Conservation (phyloP, 2,888 invertebrate genomes). For the Conus canariensis region DNA sequence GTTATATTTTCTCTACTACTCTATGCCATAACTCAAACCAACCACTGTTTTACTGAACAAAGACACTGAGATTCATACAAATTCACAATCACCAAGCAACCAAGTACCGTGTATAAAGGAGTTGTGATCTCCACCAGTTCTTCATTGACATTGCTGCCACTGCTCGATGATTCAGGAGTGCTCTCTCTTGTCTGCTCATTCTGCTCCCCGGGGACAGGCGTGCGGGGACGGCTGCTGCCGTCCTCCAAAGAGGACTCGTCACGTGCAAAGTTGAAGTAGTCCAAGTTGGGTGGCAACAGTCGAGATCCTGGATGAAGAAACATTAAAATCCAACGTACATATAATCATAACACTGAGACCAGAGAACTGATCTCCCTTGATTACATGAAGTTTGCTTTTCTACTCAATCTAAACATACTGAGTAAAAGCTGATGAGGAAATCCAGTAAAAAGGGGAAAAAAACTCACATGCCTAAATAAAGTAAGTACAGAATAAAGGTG, state of each 20-base stretch:
- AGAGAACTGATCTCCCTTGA: too few relatives aligned
- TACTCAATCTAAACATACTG: too few relatives aligned
- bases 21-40: too few relatives aligned
- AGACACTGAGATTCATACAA: neutral
- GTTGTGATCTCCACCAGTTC: slow-evolving; percentile 53
- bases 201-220: slow-evolving; percentile 43
- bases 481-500: too few relatives aligned
- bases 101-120: slow-evolving; percentile 12
- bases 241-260: slow-evolving; percentile 54
- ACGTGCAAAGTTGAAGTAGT: slow-evolving; percentile 81
- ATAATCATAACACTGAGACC: neutral
- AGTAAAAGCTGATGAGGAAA: too few relatives aligned
- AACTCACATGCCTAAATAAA: too few relatives aligned
- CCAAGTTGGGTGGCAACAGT: slow-evolving; percentile 86
- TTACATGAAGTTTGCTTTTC: too few relatives aligned
- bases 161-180: slow-evolving; percentile 69
- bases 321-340: neutral
- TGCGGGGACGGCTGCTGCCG: slow-evolving; percentile 47
- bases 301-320: slow-evolving; percentile 82
- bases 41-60: neutral
- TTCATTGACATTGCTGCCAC: slow-evolving; percentile 65
- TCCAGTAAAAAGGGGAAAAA: too few relatives aligned
- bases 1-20: too few relatives aligned
- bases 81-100: neutral
- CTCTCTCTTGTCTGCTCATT: slow-evolving; percentile 62